Percentiles rank a stretch among this genome's conserved stretches.
Evolutionary conservation across 92 coral and sea anemone genomes (phyloP).

Genomic region (Porites cylindrica): DNA sequence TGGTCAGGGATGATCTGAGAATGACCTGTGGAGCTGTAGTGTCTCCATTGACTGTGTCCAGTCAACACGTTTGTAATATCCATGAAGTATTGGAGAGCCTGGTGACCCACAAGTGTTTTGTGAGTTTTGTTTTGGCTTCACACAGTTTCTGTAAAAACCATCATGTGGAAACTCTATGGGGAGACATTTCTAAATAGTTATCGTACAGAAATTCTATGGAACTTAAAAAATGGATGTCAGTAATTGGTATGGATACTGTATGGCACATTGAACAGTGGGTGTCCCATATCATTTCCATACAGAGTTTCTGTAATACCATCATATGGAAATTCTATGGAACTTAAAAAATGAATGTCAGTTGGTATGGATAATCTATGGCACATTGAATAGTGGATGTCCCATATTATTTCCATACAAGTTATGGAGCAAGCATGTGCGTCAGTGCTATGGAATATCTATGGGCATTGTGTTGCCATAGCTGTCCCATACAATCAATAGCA

Average conservation of each 20-base stretch:
- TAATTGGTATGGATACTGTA: no score
- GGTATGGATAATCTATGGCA: constrained; percentile 15
- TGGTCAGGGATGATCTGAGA: constrained; percentile 25
- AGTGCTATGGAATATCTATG: constrained; percentile 44
- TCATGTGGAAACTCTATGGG: constrained; percentile 6
- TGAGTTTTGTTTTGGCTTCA: not conserved
- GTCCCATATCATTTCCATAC: not conserved
- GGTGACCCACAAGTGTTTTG: constrained; percentile 29
- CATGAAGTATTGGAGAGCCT: constrained; percentile 33
- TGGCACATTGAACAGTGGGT: not conserved
- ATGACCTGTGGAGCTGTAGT: constrained; percentile 52
- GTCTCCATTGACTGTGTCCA: constrained; percentile 36
- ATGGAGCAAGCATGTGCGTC: constrained; percentile 13
- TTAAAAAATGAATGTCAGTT: constrained; percentile 29
- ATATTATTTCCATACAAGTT: constrained; percentile 27
- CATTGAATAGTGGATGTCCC: not conserved
- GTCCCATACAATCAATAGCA: constrained; percentile 26
- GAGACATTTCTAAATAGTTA: not conserved
- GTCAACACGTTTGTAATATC: constrained; percentile 15
- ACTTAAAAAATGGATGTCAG: not conserved
- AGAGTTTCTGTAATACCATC: not conserved
- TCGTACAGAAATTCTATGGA: not conserved
- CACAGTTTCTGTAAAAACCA: not conserved
- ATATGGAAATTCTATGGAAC: constrained; percentile 42
- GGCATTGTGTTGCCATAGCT: constrained; percentile 45